A percentile compares a stretch with the other conserved stretches of the same genome.
Evolutionary conservation across 2,888 invertebrate genomes (phyloP).

Genomic region (Thelaira solivaga): DNA sequence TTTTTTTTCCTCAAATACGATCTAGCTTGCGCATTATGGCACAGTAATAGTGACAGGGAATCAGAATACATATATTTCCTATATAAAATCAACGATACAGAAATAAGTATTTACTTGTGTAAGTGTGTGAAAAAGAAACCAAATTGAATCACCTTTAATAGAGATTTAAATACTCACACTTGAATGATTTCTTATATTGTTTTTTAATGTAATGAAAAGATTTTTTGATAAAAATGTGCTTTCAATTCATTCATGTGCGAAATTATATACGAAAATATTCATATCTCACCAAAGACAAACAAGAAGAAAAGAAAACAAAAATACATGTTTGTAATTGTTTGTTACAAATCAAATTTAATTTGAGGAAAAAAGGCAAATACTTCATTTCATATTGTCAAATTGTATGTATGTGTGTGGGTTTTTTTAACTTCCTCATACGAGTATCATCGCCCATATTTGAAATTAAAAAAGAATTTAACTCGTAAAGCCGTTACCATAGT

Average conservation of each 20-base stretch:
- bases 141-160: constrained; percentile 22
- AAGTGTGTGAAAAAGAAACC: neutral
- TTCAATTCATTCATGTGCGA: constrained; percentile 2
- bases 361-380: neutral
- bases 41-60: too few species aligned
- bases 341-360: constrained; percentile 7
- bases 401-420: neutral
- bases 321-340: neutral
- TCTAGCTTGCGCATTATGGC: too few species aligned
- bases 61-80: too few species aligned
- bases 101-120: too few species aligned
- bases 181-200: constrained; percentile 32
- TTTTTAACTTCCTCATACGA: neutral
- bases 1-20: too few species aligned
- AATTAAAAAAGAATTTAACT: constrained; percentile 32
- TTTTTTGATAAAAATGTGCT: neutral
- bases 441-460: constrained; percentile 46
- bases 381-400: neutral
- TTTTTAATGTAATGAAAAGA: neutral
- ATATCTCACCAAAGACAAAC: neutral
- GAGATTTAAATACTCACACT: constrained; percentile 23
- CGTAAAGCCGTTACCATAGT: neutral
- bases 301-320: neutral
- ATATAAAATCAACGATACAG: too few species aligned
- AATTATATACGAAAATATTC: constrained; percentile 15